Conservation (phyloP, 2,797 vertebrate genomes). For the Merluccius polli region DNA sequence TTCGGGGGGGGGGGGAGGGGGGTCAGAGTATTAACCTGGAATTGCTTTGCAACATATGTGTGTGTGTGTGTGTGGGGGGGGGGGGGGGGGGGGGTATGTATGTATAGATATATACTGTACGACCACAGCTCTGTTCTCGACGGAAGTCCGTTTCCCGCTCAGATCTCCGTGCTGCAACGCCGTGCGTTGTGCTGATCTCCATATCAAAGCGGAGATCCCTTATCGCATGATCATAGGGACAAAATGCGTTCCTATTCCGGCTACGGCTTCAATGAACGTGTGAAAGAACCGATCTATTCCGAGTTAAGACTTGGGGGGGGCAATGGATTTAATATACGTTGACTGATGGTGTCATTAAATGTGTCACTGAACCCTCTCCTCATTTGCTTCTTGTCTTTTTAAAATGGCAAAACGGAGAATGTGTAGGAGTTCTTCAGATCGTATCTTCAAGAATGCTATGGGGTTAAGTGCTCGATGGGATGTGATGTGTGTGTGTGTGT, state of each 20-base stretch:
- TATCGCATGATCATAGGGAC: conserved; percentile 66
- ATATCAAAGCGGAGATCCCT: conserved; percentile 67
- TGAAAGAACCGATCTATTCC: conserved; percentile 50
- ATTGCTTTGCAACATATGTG: conserved; percentile 63
- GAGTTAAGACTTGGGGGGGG: conserved; percentile 56
- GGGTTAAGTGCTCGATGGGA: conserved; percentile 62
- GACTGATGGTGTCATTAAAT: conserved; percentile 33
- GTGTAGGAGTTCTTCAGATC: conserved; percentile 60
- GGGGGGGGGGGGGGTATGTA: conserved; percentile 63
- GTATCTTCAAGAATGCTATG: conserved; percentile 60
- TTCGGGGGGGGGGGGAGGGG: conserved; percentile 19
- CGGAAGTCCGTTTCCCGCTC: conserved; percentile 57
- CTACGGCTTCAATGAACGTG: conserved; percentile 48
- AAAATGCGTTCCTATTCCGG: conserved; percentile 62
- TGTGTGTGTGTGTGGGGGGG: conserved; percentile 46
- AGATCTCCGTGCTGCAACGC: conserved; percentile 48
- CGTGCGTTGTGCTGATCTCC: conserved; percentile 62
- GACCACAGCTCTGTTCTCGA: conserved; percentile 59
- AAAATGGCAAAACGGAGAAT: conserved; percentile 47
- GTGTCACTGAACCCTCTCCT: conserved; percentile 43
- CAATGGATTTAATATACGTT: conserved; percentile 63
- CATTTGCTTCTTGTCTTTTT: conserved; percentile 66
- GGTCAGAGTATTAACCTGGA: conserved; percentile 64
- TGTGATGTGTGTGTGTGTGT: conserved; percentile 10
- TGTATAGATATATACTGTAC: conserved; percentile 62